Conservation (phyloP, 2,797 vertebrate species). For the Sebastes nivosus region DNA sequence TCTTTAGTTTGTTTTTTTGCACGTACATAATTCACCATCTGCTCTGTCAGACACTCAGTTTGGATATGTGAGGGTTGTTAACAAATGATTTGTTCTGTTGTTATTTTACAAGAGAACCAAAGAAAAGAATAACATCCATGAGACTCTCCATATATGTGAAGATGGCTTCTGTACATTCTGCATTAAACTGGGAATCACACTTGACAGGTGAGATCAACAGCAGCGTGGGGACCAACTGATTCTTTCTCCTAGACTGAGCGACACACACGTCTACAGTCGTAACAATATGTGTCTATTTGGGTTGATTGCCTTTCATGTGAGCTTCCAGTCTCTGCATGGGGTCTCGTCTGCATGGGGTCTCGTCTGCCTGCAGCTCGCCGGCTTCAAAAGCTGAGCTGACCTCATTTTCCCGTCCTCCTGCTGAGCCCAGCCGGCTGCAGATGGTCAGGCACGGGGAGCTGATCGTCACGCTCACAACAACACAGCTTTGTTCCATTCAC, state of each 20-base stretch:
- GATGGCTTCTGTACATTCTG: not conserved
- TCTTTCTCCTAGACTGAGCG: slow-evolving; percentile 37
- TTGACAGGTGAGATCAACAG: slow-evolving; percentile 18
- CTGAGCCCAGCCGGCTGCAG: slow-evolving; percentile 64
- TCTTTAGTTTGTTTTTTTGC: not conserved
- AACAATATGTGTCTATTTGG: slow-evolving; percentile 70
- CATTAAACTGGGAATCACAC: slow-evolving; percentile 6
- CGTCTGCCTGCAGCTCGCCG: slow-evolving; percentile 65
- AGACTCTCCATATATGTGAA: not conserved
- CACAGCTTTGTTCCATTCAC: slow-evolving; percentile 67
- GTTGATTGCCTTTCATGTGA: slow-evolving; percentile 71
- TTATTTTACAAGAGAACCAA: not conserved
- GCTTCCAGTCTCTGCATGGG: slow-evolving; percentile 63
- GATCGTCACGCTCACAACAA: slow-evolving; percentile 56
- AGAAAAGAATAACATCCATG: not conserved
- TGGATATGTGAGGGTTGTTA: not conserved
- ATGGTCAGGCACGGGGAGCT: slow-evolving; percentile 63
- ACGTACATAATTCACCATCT: not conserved
- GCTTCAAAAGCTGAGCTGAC: slow-evolving; percentile 78
- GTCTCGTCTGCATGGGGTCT: slow-evolving; percentile 67
- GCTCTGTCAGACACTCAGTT: not conserved
- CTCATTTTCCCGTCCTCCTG: slow-evolving; percentile 75
- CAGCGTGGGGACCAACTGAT: slow-evolving; percentile 12
- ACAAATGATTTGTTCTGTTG: not conserved
- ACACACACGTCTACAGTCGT: slow-evolving; percentile 27